These are phyloP conservation scores for Marisa cornuarietis DNA, from an alignment of 1,140 invertebrate genomes.

Conservation along the genomic window DNA sequence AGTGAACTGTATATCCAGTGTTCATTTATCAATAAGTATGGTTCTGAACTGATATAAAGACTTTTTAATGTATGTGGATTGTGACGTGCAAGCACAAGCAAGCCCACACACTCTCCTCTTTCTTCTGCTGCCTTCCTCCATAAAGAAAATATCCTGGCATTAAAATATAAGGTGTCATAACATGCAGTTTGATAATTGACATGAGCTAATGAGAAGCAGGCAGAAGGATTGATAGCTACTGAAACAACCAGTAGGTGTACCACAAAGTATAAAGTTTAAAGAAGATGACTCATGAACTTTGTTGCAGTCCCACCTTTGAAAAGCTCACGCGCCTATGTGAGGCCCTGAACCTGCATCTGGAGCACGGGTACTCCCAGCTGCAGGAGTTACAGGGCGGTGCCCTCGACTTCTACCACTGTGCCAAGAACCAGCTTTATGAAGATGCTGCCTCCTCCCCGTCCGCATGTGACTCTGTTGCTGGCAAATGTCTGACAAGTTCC, in stretches of 20 bases:
- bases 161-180: no score
- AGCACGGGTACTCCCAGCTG: slow-evolving; percentile 48
- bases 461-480: background rate
- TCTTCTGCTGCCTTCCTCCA: no score
- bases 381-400: slow-evolving; percentile 51
- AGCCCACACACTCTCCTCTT: no score
- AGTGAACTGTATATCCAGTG: background rate
- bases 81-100: no score
- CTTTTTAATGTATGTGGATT: no score
- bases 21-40: background rate
- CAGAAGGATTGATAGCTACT: no score
- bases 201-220: no score
- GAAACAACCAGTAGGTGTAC: no score
- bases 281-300: background rate
- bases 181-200: no score
- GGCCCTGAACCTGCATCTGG: slow-evolving; percentile 49
- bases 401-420: slow-evolving; percentile 45
- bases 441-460: slow-evolving; percentile 22
- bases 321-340: slow-evolving; percentile 49
- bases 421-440: slow-evolving; percentile 30
- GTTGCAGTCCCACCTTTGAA: slow-evolving; percentile 57
- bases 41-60: no score
- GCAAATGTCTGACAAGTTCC: slow-evolving; percentile 13
- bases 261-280: no score
- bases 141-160: no score